Conservation (phyloP, 2,113 vertebrate species). For the Nannobrachium achirus region DNA sequence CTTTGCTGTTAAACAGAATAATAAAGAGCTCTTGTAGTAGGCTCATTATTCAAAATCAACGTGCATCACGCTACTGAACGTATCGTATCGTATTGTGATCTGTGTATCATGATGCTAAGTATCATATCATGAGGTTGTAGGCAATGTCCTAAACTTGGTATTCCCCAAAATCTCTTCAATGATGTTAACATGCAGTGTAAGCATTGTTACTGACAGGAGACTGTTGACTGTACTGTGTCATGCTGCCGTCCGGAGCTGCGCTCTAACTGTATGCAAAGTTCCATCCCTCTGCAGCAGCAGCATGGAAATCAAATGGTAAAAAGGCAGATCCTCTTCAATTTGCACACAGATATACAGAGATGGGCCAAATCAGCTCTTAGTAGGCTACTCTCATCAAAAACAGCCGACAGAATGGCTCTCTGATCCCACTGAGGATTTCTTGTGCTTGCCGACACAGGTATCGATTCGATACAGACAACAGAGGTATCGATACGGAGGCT, state of each 20-base stretch:
- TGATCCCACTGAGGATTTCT: too few relatives aligned
- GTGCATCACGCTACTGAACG: too few relatives aligned
- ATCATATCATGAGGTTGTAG: too few relatives aligned
- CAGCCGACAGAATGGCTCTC: background rate
- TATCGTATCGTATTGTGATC: too few relatives aligned
- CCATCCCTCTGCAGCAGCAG: constrained; percentile 45
- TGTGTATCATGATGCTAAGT: too few relatives aligned
- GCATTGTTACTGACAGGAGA: constrained; percentile 13
- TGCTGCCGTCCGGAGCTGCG: constrained; percentile 50
- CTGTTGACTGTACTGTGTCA: constrained; percentile 66
- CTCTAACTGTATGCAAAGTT: constrained; percentile 82
- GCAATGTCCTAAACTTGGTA: too few relatives aligned
- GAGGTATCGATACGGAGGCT: too few relatives aligned
- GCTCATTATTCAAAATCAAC: too few relatives aligned
- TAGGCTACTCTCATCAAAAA: background rate
- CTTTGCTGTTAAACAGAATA: too few relatives aligned
- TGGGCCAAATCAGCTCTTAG: background rate
- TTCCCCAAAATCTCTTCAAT: constrained; percentile 17
- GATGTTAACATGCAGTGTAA: background rate
- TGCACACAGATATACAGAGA: constrained; percentile 20
- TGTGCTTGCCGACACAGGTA: too few relatives aligned
- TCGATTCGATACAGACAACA: too few relatives aligned
- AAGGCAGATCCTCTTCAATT: constrained; percentile 24
- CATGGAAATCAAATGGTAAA: constrained; percentile 55
- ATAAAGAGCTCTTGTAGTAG: too few relatives aligned